A percentile compares a stretch with the other conserved stretches of the same genome.
phyloP scores from a whole-genome alignment of 2,797 vertebrate species.

The Rachycentron canadum region DNA sequence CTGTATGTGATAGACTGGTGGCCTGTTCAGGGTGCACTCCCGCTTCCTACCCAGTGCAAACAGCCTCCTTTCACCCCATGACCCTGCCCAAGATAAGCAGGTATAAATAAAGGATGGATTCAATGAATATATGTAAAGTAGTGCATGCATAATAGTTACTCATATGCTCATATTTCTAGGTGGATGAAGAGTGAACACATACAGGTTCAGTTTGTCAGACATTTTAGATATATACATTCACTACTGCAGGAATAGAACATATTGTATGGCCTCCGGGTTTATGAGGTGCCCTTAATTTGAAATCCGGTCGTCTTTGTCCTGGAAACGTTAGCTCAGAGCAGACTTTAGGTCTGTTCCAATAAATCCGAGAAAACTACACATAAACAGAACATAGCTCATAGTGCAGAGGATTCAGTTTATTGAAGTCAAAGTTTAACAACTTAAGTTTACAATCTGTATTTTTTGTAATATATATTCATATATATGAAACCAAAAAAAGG shows the following conservation, averaged over 20 bases:
- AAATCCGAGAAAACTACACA: constrained; percentile 45
- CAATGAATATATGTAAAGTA: not conserved
- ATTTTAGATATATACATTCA: not conserved
- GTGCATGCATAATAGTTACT: not conserved
- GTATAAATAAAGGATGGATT: not conserved
- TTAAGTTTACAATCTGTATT: constrained; percentile 88
- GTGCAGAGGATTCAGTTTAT: constrained; percentile 94
- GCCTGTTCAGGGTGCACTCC: not conserved
- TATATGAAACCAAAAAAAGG: constrained; percentile 92
- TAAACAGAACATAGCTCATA: constrained; percentile 76
- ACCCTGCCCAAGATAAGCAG: not conserved
- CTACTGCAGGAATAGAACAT: not conserved
- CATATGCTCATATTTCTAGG: not conserved
- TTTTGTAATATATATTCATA: constrained; percentile 88
- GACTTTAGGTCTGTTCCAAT: not conserved
- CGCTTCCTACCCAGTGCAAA: not conserved
- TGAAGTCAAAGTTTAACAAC: constrained; percentile 91
- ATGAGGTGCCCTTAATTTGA: not conserved
- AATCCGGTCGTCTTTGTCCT: not conserved
- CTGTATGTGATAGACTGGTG: not conserved
- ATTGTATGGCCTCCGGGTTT: not conserved
- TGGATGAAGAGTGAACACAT: not conserved
- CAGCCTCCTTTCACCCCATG: not conserved
- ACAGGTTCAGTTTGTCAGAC: not conserved
- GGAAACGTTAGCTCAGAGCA: not conserved